Conservation (phyloP, 2,797 vertebrate species). For the Acrocephalus scirpaceus region DNA sequence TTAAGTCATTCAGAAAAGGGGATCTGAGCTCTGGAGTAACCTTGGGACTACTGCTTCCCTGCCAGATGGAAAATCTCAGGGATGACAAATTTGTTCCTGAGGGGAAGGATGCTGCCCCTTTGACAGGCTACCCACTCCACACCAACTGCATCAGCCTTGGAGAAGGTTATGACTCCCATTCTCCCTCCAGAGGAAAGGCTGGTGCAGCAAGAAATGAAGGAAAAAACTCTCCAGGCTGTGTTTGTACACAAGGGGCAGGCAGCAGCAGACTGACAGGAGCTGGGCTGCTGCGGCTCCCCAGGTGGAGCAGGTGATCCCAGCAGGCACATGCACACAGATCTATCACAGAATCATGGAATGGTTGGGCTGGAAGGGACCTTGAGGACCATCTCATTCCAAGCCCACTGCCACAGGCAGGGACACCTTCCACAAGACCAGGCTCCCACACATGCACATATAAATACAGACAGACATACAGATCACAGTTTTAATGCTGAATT, state of each 20-base stretch:
- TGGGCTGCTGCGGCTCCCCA: fast-evolving
- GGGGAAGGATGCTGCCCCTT: not conserved
- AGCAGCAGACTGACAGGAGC: not conserved
- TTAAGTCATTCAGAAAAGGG: not conserved
- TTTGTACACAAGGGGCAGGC: not conserved
- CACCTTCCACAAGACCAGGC: too few species aligned
- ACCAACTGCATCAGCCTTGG: not conserved
- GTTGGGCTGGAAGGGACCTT: not conserved
- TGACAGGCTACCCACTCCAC: not conserved
- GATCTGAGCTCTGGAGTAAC: not conserved
- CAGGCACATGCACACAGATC: fast-evolving
- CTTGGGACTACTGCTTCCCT: not conserved
- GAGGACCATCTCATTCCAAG: fast-evolving
- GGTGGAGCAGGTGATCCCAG: not conserved
- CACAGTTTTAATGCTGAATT: not conserved
- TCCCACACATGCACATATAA: not conserved
- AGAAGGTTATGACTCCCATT: not conserved
- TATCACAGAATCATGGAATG: not conserved
- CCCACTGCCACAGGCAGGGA: not conserved
- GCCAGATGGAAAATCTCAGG: slow-evolving; percentile 6
- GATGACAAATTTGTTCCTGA: not conserved
- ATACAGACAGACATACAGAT: not conserved
- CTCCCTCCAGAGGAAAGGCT: not conserved
- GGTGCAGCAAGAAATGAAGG: not conserved
- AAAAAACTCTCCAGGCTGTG: not conserved